These are phyloP conservation scores for Eurytoma adleriae DNA, from an alignment of 2,888 invertebrate species.

Conservation along the genomic window DNA sequence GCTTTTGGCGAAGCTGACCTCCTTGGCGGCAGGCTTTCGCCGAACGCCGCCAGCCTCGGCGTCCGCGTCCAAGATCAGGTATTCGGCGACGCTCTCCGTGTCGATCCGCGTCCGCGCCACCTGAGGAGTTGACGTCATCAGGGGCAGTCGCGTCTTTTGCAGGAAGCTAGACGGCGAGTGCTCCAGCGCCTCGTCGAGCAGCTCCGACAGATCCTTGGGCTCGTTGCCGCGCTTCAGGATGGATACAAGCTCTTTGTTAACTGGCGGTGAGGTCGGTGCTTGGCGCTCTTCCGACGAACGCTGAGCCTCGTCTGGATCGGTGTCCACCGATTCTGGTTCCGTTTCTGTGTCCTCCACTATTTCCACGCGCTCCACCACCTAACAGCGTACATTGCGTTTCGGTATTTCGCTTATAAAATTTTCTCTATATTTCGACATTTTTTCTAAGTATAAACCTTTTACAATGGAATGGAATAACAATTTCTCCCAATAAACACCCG, in stretches of 20 bases:
- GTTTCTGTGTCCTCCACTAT: constrained; percentile 76
- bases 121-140: constrained; percentile 35
- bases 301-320: constrained; percentile 63
- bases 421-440: no score
- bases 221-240: constrained; percentile 34
- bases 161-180: constrained; percentile 43
- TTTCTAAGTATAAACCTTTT: no score
- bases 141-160: constrained; percentile 33
- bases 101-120: constrained; percentile 63
- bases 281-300: neutral
- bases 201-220: constrained; percentile 26
- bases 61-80: constrained; percentile 70
- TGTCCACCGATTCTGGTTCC: constrained; percentile 71
- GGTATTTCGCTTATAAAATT: no score
- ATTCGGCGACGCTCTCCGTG: constrained; percentile 69
- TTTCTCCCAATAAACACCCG: no score
- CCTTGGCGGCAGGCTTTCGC: constrained; percentile 61
- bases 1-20: constrained; percentile 42
- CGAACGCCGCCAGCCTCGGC: constrained; percentile 69
- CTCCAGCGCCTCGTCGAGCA: constrained; percentile 47
- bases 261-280: neutral
- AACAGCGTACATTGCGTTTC: constrained; percentile 55
- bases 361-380: constrained; percentile 76
- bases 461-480: no score
- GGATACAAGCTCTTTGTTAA: constrained; percentile 40